Base-by-base conservation (phyloP, 2,888 invertebrate species). In the Daptonema setosum region DNA sequence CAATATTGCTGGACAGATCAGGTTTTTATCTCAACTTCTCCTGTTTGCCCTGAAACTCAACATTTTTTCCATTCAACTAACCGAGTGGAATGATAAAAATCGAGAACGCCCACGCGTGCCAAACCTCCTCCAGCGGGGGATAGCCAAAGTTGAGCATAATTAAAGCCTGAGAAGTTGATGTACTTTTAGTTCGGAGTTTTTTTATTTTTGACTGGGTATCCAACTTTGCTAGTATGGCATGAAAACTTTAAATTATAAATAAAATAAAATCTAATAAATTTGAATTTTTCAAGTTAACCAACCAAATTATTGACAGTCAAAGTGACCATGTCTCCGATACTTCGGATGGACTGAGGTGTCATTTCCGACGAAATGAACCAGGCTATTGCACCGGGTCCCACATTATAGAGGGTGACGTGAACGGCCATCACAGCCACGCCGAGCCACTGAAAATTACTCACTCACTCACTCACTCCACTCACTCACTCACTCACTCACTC, bases 361-460 rank as follows among this genome's bases (percentile, higher is more conserved):
- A 56, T 50, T 26, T 58, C 58, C 1, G 58, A 5, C 17, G 25
- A n/a, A 26, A 56, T 28, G 30, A 58, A 58, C 58, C 58, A 58
- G 25, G 26, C 28, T 11, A 58, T 53, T n/a, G 58, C 50, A 2
- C 58, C 58, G 28, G 58, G 58, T n/a, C 58, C 58, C 20, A 58
- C 25, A 41, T 58, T 58, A 54, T 29, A 58, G 8, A 56, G 28
- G 22, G 41, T 29, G 3, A 58, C 58, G 48, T 56, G 58, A 2
- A 58, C 30, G 5, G 50, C 20, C n/a, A 56, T 50, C 14, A 29
- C 55, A 14, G 22, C 35, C 2, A 51, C 8, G 2, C 41, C 22
- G 14, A 57, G 2, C 11, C 41, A 41, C 20, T 41, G 41, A 41
- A 41, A n/a, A n/a, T n/a, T n/a, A n/a, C n/a, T n/a, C n/a, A n/a